Evolutionary conservation across 2,113 vertebrate species (phyloP).

Genomic region (Solenodon paradoxus): DNA sequence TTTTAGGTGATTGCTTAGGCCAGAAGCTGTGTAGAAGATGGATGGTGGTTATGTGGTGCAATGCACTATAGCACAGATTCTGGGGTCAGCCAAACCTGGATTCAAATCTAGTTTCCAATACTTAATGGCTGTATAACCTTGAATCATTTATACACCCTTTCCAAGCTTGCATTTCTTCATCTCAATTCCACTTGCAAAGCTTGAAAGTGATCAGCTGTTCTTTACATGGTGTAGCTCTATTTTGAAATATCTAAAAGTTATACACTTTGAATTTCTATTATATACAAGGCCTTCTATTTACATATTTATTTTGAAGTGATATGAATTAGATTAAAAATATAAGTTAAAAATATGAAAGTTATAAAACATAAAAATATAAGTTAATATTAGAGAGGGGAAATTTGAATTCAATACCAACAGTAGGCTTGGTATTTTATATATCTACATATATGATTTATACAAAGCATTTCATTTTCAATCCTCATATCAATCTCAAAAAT

Average conservation of each 20-base stretch:
- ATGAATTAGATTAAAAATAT: background rate
- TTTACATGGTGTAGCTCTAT: background rate
- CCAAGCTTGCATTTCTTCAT: background rate
- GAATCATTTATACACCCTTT: background rate
- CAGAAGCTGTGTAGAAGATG: background rate
- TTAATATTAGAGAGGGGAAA: background rate
- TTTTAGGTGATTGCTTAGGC: background rate
- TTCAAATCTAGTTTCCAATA: background rate
- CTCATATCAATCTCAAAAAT: background rate
- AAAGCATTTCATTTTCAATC: background rate
- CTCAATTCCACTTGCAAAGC: background rate
- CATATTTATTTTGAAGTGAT: background rate
- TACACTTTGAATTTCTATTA: background rate
- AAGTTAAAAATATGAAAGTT: background rate
- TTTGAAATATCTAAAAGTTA: conserved; percentile 11
- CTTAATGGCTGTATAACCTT: background rate
- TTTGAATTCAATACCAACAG: background rate
- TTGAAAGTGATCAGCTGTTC: background rate
- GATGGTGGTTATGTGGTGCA: background rate
- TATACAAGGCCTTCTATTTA: background rate
- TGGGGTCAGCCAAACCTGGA: background rate
- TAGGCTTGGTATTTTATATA: background rate
- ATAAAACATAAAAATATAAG: background rate
- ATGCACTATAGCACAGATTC: background rate
- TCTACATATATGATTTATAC: background rate